Evolutionary conservation across 2,888 invertebrate species (phyloP), one percentile per base, ranked within the genome.

Genomic region (Spicauda simplicius): DNA sequence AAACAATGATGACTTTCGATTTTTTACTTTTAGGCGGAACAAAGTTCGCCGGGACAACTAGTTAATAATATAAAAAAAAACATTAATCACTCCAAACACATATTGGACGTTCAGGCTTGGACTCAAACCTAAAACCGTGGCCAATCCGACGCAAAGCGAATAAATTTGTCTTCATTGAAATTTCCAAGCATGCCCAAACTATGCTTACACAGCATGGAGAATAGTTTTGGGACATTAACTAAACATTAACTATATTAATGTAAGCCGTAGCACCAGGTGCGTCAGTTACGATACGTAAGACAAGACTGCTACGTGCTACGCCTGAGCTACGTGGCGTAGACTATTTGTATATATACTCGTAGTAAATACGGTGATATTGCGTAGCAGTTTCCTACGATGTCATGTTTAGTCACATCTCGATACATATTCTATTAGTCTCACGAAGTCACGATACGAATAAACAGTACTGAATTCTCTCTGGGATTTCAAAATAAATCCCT

Each of bases 211-310:
- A 18, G 50, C n/a, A 50, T 10, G 11, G 37, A 50, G 50, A 48
- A 50, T 50, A 50, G 25, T 60, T 25, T n/a, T 30, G 50, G 50
- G 41, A 48, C 50, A 76, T 75, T 73, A 76, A 54, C 62, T 61
- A 59, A 74, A 72, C 25, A 66, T 25, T 54, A 59, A 59, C 55
- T 55, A 56, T 45, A 60, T 50, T 59, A 41, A 62, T 53, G 12
- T 19, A 50, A 50, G 50, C 50, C 50, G 18, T 50, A 50, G 50
- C 50, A 50, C 50, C 50, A 50, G 50, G 50, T 50, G 50, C 50
- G 50, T 50, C 18, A 48, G 50, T 50, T 50, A 10, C 18, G 48
- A n/a, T 18, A 50, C n/a, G 18, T 50, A 50, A 16, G 50, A 50
- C 50, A 50, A n/a, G 45, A 50, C 55, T 55, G 33, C 55, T 33